Conservation (phyloP, 2,797 vertebrate species). For the Rhadinocentrus ornatus region DNA sequence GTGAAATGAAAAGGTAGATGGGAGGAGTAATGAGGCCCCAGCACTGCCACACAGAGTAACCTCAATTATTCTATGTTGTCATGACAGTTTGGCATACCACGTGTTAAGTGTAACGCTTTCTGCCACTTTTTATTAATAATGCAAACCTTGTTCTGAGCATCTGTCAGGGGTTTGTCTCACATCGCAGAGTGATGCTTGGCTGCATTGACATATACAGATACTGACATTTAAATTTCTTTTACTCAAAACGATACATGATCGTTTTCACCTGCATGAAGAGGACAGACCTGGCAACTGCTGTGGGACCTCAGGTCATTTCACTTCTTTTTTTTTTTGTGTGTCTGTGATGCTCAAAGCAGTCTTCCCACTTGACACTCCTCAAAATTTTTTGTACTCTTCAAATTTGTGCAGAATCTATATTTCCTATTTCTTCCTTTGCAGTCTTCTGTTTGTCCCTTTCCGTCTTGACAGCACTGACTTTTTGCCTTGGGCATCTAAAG, state of each 20-base stretch:
- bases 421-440: conserved; percentile 23
- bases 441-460: conserved; percentile 12
- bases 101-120: conserved; percentile 56
- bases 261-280: conserved; percentile 52
- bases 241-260: conserved; percentile 60
- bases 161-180: conserved; percentile 50
- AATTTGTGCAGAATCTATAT: conserved; percentile 24
- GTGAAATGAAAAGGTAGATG: conserved; percentile 31
- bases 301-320: conserved; percentile 11
- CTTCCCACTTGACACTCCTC: conserved; percentile 22
- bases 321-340: neutral
- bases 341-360: neutral
- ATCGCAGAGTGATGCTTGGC: conserved; percentile 47
- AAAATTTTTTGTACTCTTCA: conserved; percentile 35
- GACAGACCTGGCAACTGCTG: conserved; percentile 29
- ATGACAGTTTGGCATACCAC: conserved; percentile 55
- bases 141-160: conserved; percentile 55
- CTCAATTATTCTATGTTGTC: conserved; percentile 67
- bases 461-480: conserved; percentile 33
- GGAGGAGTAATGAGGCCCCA: conserved; percentile 37
- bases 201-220: conserved; percentile 57
- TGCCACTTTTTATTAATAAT: conserved; percentile 74
- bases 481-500: conserved; percentile 58
- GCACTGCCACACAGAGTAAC: conserved; percentile 51
- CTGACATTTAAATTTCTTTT: conserved; percentile 72